Conservation (phyloP, 1,140 invertebrate genomes). For the Lasioglossum baleicum region DNA sequence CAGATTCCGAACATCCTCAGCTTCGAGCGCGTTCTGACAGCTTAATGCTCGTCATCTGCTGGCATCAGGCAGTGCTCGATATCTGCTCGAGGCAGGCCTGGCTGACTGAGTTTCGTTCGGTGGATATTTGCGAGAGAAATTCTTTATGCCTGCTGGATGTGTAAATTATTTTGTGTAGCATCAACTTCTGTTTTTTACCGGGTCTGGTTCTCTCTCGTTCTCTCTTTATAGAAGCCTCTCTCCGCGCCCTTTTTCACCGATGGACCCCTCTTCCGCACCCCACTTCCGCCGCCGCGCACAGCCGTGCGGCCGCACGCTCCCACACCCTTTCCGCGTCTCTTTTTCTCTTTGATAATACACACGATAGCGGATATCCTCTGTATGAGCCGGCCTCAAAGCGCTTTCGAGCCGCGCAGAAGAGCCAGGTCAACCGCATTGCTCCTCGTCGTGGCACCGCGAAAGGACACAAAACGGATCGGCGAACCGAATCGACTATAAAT, state of each 20-base stretch:
- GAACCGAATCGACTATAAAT: slow-evolving; percentile 51
- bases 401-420: slow-evolving; percentile 45
- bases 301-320: neutral
- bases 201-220: neutral
- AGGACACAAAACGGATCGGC: slow-evolving; percentile 48
- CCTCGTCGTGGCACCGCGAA: slow-evolving; percentile 35
- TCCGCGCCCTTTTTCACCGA: neutral
- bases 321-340: slow-evolving; percentile 19
- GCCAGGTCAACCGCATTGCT: slow-evolving; percentile 53
- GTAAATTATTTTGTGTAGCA: too few relatives aligned
- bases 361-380: slow-evolving; percentile 44
- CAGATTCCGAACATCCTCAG: too few relatives aligned
- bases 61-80: too few relatives aligned
- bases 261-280: neutral
- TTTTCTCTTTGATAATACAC: slow-evolving; percentile 28
- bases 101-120: too few relatives aligned
- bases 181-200: too few relatives aligned
- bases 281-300: slow-evolving; percentile 6
- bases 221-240: neutral
- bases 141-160: too few relatives aligned
- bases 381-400: slow-evolving; percentile 58
- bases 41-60: too few relatives aligned
- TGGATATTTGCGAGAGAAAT: too few relatives aligned
- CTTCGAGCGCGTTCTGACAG: too few relatives aligned
- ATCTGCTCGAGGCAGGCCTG: too few relatives aligned